Conservation (phyloP, 2,888 invertebrate genomes). For the Lasioglossum villosulum region DNA sequence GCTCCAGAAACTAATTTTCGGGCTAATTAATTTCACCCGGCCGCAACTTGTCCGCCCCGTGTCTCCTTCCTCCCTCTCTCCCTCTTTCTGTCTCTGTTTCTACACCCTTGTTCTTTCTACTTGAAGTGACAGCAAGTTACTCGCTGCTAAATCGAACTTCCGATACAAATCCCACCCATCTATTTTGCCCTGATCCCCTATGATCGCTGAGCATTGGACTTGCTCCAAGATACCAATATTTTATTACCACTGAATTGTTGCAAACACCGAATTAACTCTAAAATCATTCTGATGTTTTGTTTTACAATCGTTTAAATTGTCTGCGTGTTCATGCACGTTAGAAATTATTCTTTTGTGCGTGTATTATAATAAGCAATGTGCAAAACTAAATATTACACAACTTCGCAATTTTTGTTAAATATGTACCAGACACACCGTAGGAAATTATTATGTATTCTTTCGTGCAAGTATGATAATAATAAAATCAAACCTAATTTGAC, state of each 20-base stretch:
- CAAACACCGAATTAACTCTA: too few species aligned
- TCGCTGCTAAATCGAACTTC: neutral
- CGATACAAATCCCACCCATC: slow-evolving; percentile 2
- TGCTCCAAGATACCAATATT: neutral
- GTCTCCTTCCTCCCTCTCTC: neutral
- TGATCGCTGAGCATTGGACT: neutral
- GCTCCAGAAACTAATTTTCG: slow-evolving; percentile 49
- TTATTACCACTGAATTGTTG: neutral
- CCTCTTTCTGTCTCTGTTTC: neutral
- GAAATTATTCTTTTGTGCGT: too few species aligned
- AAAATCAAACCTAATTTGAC: too few species aligned
- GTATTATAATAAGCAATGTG: too few species aligned
- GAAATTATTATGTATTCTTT: too few species aligned
- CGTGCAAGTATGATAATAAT: too few species aligned
- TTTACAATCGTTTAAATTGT: neutral
- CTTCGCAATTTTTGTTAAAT: too few species aligned
- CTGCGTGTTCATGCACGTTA: too few species aligned
- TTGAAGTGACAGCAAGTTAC: neutral
- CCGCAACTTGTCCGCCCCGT: slow-evolving; percentile 34
- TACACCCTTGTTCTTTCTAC: neutral
- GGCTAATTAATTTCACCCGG: slow-evolving; percentile 49
- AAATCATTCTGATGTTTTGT: too few species aligned
- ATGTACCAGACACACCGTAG: too few species aligned
- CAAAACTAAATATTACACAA: too few species aligned
- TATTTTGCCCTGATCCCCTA: neutral